Evolutionary conservation across 2,113 vertebrate species (phyloP), one percentile per base, ranked within the genome.

Genomic region (Oriolus oriolus): DNA sequence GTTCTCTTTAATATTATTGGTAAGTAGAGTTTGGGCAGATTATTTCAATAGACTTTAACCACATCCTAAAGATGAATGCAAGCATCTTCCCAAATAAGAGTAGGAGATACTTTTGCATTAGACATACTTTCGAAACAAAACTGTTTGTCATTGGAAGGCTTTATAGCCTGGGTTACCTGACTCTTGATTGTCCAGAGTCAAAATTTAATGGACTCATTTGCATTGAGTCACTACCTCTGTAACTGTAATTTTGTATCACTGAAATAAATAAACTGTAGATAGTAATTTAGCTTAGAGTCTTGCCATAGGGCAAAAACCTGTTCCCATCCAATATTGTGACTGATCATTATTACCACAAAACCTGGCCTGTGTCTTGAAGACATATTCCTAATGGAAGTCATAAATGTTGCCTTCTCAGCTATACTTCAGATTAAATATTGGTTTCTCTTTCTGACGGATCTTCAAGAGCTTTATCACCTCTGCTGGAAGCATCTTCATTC

Each of bases 391-490:
- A 87, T 81, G 61, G 59, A 96, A 96, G 79, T 96, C 53, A 96
- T 84, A 92, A 97, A 97, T 82, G 81, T 87, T 94, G 81, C 90
- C 63, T 84, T 96, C 57, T 85, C 84, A 95, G 49, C 23, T 71
- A 56, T n/a, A 64, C 6, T 57, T 93, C 45, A 71, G 80, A 44
- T 95, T 99, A 99, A 96, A 99, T 99, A 97, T 99, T 99, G 30
- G 99, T 99, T 98, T 99, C 99, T 88, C 98, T 98, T 97, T 99
- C 99, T 95, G 98, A 98, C 9, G 97, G 81, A 69, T 97, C 96
- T 30, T 91, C 96, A 44, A 93, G 76, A 69, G 95, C 73, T 82
- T 97, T 97, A 26, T 97, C 69, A 42, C 41, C 79, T 89, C 96
- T 96, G 79, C 95, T 86, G 9, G 73, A 42, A 88, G 97, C 66